Conservation (phyloP, 2,797 vertebrate genomes). For the Florisuga fusca region DNA sequence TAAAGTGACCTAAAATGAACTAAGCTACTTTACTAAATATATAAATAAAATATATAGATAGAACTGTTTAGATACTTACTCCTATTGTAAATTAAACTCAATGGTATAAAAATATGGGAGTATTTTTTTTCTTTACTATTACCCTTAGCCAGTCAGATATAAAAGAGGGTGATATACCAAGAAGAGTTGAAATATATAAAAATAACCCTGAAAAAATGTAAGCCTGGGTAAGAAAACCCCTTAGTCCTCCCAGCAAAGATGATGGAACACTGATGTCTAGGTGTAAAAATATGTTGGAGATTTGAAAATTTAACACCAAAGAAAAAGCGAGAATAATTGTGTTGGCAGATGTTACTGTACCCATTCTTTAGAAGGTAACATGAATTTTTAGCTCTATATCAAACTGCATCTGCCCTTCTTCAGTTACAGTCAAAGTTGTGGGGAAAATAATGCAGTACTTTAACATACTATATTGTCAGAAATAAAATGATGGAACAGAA, state of each 20-base stretch:
- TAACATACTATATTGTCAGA: neutral
- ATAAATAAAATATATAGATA: neutral
- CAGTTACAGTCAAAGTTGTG: neutral
- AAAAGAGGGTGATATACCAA: neutral
- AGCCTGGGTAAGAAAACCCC: neutral
- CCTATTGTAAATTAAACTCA: neutral
- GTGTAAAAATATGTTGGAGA: neutral
- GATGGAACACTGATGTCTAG: rapidly evolving
- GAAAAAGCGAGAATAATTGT: neutral
- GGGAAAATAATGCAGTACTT: neutral
- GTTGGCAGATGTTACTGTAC: neutral
- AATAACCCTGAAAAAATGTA: neutral
- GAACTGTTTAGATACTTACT: neutral
- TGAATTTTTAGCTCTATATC: neutral
- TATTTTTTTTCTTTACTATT: neutral
- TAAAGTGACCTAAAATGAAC: neutral
- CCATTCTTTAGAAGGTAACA: neutral
- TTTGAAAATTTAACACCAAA: neutral
- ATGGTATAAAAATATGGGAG: neutral
- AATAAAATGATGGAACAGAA: neutral
- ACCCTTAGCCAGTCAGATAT: neutral
- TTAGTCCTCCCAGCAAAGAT: neutral
- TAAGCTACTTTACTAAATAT: neutral
- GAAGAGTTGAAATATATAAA: neutral
- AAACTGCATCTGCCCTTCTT: rapidly evolving